Conservation (phyloP, 2,113 vertebrate genomes). For the Gadus chalcogrammus region DNA sequence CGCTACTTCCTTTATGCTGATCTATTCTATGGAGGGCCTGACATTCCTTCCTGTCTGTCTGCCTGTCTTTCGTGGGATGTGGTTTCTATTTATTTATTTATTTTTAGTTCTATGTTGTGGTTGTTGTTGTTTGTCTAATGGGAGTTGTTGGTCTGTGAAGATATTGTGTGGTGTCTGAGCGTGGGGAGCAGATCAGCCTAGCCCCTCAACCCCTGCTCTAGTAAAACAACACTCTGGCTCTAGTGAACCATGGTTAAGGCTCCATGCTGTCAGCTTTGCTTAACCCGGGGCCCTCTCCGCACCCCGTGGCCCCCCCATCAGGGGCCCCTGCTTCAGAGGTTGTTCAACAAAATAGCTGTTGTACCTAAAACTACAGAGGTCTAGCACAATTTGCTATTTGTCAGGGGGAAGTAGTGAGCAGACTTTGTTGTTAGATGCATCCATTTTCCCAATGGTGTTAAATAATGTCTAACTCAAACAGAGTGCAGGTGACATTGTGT, state of each 20-base stretch:
- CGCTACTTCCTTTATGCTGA: no score
- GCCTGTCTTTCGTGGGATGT: not conserved
- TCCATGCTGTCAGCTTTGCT: constrained; percentile 42
- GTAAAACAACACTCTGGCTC: constrained; percentile 43
- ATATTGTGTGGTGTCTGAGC: constrained; percentile 34
- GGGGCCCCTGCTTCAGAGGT: constrained; percentile 40
- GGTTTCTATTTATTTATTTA: constrained; percentile 23
- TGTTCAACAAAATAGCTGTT: no score
- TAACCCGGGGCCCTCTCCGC: constrained; percentile 36
- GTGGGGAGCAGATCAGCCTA: constrained; percentile 48
- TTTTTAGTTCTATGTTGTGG: not conserved
- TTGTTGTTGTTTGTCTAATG: constrained; percentile 25
- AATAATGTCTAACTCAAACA: no score
- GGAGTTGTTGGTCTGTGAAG: constrained; percentile 40
- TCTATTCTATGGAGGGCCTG: no score
- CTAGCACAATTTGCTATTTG: no score
- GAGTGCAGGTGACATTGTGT: no score
- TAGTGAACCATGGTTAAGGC: constrained; percentile 16
- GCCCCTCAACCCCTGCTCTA: constrained; percentile 55
- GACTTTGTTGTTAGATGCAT: no score
- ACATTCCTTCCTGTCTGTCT: no score
- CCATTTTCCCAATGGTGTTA: no score
- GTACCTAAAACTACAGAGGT: no score
- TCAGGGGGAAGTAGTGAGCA: no score
- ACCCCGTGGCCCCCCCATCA: constrained; percentile 34